Evolutionary conservation across 2,797 vertebrate genomes (phyloP).

Genomic region (Austrolebias charrua): DNA sequence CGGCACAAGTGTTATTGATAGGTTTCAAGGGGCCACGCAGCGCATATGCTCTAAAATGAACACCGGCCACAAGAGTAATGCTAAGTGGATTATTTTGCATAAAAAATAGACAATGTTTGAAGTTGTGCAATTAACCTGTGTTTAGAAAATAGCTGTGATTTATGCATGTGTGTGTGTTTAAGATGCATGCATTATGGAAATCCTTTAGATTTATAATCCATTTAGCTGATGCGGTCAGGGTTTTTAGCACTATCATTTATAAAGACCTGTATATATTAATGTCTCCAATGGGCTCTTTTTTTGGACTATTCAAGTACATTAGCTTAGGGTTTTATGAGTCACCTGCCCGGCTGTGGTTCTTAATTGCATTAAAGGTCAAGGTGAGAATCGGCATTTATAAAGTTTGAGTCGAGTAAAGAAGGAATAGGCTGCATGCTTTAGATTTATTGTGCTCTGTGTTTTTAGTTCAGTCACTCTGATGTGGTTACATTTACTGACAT

Average conservation of each 20-base stretch:
- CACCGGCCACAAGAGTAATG: constrained; percentile 84
- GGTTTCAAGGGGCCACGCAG: constrained; percentile 83
- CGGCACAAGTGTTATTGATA: constrained; percentile 91
- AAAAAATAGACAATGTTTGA: constrained; percentile 95
- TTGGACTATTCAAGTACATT: constrained; percentile 87
- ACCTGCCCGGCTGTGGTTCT: constrained; percentile 73
- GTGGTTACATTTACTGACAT: constrained; percentile 31
- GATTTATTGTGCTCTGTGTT: constrained; percentile 56
- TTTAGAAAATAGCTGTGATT: constrained; percentile 99
- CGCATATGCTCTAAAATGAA: constrained; percentile 81
- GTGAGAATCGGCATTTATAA: constrained; percentile 88
- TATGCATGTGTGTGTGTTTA: constrained; percentile 91
- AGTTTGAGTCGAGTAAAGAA: constrained; percentile 79
- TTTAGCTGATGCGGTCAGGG: constrained; percentile 98
- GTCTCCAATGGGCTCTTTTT: constrained; percentile 85
- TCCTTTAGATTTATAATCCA: constrained; percentile 99
- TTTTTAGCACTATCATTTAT: constrained; percentile 98
- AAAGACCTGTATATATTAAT: constrained; percentile 94
- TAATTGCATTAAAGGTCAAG: constrained; percentile 82
- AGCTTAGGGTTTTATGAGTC: constrained; percentile 90
- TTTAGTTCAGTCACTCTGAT: constrained; percentile 46
- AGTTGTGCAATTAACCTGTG: constrained; percentile 97
- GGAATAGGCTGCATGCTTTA: constrained; percentile 61
- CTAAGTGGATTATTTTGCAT: constrained; percentile 99
- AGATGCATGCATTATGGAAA: constrained; percentile 99